Conservation (phyloP, 92 coral and sea anemone genomes). For the Metridium senile region DNA sequence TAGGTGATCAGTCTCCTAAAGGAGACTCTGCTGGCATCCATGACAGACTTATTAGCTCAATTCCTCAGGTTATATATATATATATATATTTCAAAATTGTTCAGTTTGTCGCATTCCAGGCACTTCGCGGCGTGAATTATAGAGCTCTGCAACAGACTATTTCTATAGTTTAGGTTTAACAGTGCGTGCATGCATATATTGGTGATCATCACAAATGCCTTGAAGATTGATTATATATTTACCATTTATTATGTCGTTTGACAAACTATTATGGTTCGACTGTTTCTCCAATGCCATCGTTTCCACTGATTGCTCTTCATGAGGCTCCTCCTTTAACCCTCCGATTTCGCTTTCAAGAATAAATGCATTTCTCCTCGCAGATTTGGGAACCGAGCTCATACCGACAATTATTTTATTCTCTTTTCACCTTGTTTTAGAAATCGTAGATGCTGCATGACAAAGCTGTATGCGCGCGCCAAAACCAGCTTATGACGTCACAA, state of each 20-base stretch:
- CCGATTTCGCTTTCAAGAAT: neutral
- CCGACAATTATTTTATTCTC: neutral
- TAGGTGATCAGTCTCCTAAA: too few species aligned
- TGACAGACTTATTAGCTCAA: too few species aligned
- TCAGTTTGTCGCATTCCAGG: too few species aligned
- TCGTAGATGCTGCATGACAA: neutral
- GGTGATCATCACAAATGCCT: too few species aligned
- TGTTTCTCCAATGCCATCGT: neutral
- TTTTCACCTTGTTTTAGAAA: neutral
- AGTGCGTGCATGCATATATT: too few species aligned
- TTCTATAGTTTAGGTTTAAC: too few species aligned
- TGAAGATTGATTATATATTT: too few species aligned
- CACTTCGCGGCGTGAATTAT: too few species aligned
- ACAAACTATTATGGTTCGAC: neutral
- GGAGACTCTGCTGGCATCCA: too few species aligned
- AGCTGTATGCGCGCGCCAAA: conserved; percentile 8
- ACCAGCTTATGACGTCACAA: conserved; percentile 12
- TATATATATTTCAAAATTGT: too few species aligned
- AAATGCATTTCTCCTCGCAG: neutral
- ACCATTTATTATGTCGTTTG: neutral
- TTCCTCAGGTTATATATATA: too few species aligned
- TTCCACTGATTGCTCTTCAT: neutral
- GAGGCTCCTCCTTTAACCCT: neutral
- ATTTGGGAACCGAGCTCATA: neutral
- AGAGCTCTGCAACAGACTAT: too few species aligned